These are phyloP conservation scores for Holacanthella duospinosa DNA, from an alignment of 2,888 invertebrate species.

Conservation along the genomic window DNA sequence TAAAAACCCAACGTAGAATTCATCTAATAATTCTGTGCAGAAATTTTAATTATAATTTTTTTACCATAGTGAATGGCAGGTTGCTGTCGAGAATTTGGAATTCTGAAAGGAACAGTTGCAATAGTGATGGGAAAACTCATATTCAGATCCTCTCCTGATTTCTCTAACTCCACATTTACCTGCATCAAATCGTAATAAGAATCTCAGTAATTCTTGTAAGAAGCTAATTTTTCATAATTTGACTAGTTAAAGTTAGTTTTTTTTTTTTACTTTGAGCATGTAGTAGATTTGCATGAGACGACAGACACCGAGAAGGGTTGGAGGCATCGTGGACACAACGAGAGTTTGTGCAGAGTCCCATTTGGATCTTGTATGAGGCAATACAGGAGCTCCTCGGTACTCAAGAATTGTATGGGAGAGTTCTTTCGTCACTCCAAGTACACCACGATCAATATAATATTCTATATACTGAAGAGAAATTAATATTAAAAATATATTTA, in stretches of 20 bases:
- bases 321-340: conserved; percentile 62
- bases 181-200: conserved; percentile 39
- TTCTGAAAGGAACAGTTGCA: conserved; percentile 60
- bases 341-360: conserved; percentile 57
- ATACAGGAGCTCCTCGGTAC: conserved; percentile 55
- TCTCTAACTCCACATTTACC: conserved; percentile 60
- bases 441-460: conserved; percentile 63
- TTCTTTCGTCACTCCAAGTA: conserved; percentile 60
- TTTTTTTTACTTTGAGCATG: conserved; percentile 51
- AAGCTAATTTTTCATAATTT: background rate
- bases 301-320: conserved; percentile 60
- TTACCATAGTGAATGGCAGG: conserved; percentile 56
- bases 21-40: too few species aligned
- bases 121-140: conserved; percentile 65
- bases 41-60: too few species aligned
- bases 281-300: conserved; percentile 62
- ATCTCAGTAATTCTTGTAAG: background rate
- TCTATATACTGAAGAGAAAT: conserved; percentile 53
- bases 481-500: conserved; percentile 7
- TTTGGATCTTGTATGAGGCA: conserved; percentile 52
- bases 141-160: conserved; percentile 58
- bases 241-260: background rate
- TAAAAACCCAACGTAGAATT: conserved; percentile 41
- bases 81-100: conserved; percentile 53
- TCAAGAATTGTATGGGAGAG: conserved; percentile 58